These are phyloP conservation scores for Arremon brunneinucha DNA, from an alignment of 2,797 vertebrate species.

Conservation along the genomic window DNA sequence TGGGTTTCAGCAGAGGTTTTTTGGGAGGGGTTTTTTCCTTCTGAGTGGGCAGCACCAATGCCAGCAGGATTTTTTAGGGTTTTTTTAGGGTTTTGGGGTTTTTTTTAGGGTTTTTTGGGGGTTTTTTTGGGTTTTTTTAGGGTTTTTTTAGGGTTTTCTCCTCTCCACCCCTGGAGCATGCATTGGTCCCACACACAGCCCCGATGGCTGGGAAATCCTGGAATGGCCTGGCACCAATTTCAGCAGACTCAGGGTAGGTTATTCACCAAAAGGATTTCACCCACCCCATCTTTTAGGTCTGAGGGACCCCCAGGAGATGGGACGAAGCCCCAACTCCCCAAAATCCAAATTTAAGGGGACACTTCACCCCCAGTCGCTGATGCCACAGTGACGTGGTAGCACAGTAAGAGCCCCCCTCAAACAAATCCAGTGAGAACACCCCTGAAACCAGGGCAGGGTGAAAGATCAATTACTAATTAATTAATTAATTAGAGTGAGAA, in stretches of 20 bases:
- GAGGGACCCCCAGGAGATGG: background rate
- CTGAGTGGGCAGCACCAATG: background rate
- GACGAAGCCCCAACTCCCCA: rapidly evolving
- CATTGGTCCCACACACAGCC: rapidly evolving
- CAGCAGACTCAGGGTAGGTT: background rate
- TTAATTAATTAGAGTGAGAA: background rate
- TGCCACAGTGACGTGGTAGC: background rate
- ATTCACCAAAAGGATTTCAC: background rate
- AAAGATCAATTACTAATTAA: background rate
- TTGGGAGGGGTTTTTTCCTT: background rate
- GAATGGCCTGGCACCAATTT: background rate
- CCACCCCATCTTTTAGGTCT: background rate
- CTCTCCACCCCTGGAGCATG: rapidly evolving
- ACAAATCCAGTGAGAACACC: background rate
- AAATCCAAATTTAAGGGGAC: background rate
- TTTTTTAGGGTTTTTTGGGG: background rate
- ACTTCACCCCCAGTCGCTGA: background rate
- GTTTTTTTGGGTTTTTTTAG: no score
- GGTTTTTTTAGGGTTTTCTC: background rate
- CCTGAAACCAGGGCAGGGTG: background rate
- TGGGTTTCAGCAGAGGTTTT: background rate
- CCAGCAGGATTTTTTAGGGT: rapidly evolving
- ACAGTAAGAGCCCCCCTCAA: background rate
- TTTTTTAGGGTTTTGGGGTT: no score
- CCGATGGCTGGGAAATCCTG: background rate